Evolutionary conservation across 2,113 vertebrate species (phyloP).

Genomic region (Alethe castanea): DNA sequence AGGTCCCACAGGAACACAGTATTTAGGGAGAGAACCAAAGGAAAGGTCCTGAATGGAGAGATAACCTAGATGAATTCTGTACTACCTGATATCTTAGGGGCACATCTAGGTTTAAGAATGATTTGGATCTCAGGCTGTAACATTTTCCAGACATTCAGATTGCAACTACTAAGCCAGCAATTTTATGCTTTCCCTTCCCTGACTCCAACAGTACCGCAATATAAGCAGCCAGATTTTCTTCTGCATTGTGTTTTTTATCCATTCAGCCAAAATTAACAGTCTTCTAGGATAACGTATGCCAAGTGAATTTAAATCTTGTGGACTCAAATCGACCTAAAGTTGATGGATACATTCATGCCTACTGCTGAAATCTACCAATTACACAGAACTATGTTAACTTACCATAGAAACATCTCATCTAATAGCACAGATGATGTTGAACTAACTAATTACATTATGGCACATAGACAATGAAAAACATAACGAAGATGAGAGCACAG

Average conservation of each 20-base stretch:
- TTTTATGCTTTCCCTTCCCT: conserved; percentile 54
- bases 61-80: background rate
- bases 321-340: conserved; percentile 66
- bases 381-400: conserved; percentile 64
- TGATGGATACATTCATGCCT: conserved; percentile 62
- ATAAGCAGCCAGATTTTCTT: conserved; percentile 64
- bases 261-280: conserved; percentile 68
- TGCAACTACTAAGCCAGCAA: conserved; percentile 44
- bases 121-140: conserved; percentile 37
- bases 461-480: conserved; percentile 71
- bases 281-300: conserved; percentile 50
- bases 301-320: conserved; percentile 63
- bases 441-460: conserved; percentile 72
- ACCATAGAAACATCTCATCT: conserved; percentile 70
- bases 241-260: conserved; percentile 63
- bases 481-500: conserved; percentile 68
- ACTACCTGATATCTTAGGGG: conserved; percentile 19
- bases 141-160: conserved; percentile 50
- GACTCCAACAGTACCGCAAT: conserved; percentile 12
- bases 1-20: background rate
- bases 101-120: background rate
- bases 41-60: background rate
- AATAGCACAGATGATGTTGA: conserved; percentile 69
- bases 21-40: background rate
- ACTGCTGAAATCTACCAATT: conserved; percentile 67